Conservation (phyloP, 2,797 vertebrate species). For the Protosalanx chinensis region DNA sequence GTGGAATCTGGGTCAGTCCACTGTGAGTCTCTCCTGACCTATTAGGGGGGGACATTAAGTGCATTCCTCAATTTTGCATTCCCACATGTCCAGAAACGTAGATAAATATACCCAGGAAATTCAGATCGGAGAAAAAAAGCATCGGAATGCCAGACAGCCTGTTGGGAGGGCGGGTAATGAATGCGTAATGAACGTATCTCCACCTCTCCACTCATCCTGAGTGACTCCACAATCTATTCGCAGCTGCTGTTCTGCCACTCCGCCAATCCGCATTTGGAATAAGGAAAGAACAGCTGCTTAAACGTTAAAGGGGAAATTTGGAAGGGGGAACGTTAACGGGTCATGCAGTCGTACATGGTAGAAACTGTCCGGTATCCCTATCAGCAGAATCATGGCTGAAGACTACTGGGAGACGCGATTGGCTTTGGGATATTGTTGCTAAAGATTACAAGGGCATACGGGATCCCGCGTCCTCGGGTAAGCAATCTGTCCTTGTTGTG, state of each 20-base stretch:
- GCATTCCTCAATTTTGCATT: slow-evolving; percentile 1
- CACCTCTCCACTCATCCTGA: slow-evolving; percentile 32
- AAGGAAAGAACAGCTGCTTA: slow-evolving; percentile 48
- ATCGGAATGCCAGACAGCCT: neutral
- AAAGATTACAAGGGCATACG: slow-evolving; percentile 54
- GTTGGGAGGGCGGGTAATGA: neutral
- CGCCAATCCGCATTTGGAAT: slow-evolving; percentile 52
- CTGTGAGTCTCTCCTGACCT: slow-evolving; percentile 27
- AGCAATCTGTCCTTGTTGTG: slow-evolving; percentile 28
- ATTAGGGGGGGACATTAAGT: slow-evolving; percentile 32
- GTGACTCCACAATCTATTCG: slow-evolving; percentile 54
- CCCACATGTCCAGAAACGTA: neutral
- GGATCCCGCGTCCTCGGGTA: slow-evolving; percentile 59
- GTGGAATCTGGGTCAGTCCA: slow-evolving; percentile 49
- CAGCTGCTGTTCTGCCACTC: slow-evolving; percentile 39
- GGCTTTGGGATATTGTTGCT: slow-evolving; percentile 54
- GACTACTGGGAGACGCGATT: slow-evolving; percentile 70
- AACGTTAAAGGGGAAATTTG: slow-evolving; percentile 37
- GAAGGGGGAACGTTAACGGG: slow-evolving; percentile 19
- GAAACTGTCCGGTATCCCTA: slow-evolving; percentile 19
- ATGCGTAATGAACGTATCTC: slow-evolving; percentile 12
- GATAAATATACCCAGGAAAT: neutral
- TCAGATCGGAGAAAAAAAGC: neutral
- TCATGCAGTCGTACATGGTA: slow-evolving; percentile 37
- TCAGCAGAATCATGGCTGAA: slow-evolving; percentile 70